phyloP scores from a whole-genome alignment of 2,797 vertebrate species.

The Pelodytes ibericus region DNA sequence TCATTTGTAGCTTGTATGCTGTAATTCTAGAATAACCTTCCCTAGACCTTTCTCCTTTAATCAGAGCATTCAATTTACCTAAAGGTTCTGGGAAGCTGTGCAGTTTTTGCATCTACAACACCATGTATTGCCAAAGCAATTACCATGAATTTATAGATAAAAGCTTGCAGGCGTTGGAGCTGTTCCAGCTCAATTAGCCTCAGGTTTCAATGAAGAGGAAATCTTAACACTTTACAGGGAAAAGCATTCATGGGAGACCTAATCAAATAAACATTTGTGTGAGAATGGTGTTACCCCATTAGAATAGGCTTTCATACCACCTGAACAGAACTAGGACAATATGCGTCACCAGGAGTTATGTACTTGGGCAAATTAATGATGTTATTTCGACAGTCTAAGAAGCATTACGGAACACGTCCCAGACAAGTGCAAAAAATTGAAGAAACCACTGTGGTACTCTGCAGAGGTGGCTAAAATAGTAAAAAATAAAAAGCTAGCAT shows the following conservation, averaged over 20 bases:
- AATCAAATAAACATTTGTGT: slow-evolving; percentile 38
- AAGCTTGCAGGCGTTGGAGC: slow-evolving; percentile 22
- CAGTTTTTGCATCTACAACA: slow-evolving; percentile 32
- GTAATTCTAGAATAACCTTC: slow-evolving; percentile 34
- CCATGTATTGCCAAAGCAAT: slow-evolving; percentile 42
- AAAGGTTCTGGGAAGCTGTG: slow-evolving; percentile 35
- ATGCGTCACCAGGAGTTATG: too few relatives aligned
- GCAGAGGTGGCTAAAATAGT: too few relatives aligned
- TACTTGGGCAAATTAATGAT: too few relatives aligned
- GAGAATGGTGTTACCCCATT: slow-evolving; percentile 14
- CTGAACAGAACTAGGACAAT: too few relatives aligned
- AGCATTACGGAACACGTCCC: too few relatives aligned
- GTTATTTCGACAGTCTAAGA: too few relatives aligned
- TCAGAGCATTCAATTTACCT: slow-evolving; percentile 17
- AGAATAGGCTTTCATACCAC: not conserved
- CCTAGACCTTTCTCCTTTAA: slow-evolving; percentile 37
- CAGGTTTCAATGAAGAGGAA: slow-evolving; percentile 39
- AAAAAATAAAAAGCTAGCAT: too few relatives aligned
- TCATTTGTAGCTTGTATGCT: slow-evolving; percentile 25
- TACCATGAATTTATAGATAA: slow-evolving; percentile 42
- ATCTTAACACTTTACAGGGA: slow-evolving; percentile 43
- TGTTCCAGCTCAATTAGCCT: slow-evolving; percentile 46
- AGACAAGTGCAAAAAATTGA: too few relatives aligned
- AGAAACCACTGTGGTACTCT: too few relatives aligned
- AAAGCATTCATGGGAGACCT: slow-evolving; percentile 18